phyloP scores from a whole-genome alignment of 2,113 vertebrate genomes.

The Syngnathoides biaculeatus region DNA sequence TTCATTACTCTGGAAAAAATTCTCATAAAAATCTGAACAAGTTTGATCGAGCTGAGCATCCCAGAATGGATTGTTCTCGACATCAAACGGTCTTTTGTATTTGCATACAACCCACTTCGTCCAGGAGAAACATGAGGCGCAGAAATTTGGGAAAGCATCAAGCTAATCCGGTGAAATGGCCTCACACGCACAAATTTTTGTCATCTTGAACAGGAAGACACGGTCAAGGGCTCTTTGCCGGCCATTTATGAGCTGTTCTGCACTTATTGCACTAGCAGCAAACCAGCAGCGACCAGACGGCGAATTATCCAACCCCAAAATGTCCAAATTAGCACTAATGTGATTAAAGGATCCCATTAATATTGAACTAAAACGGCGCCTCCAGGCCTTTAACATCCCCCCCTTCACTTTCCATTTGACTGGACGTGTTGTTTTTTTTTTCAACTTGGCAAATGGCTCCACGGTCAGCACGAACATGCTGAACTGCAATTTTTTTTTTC shows the following conservation, averaged over 20 bases:
- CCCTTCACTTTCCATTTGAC: background rate
- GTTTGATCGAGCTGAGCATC: background rate
- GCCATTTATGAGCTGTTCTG: background rate
- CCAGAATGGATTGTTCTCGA: background rate
- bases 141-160: background rate
- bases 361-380: constrained; percentile 10
- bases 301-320: constrained; percentile 15
- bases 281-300: constrained; percentile 5
- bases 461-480: background rate
- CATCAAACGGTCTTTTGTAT: background rate
- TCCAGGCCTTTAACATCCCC: background rate
- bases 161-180: background rate
- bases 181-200: background rate
- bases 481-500: constrained; percentile 8
- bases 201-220: background rate
- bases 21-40: background rate
- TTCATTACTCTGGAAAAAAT: background rate
- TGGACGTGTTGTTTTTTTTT: background rate
- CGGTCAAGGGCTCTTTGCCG: constrained; percentile 3
- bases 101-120: background rate
- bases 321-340: constrained; percentile 11
- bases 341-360: constrained; percentile 11
- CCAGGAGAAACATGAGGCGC: background rate
- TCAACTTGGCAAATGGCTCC: background rate
- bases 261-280: constrained; percentile 5